Base-by-base conservation (phyloP, 2,888 invertebrate species). In the Acleris emargana region DNA sequence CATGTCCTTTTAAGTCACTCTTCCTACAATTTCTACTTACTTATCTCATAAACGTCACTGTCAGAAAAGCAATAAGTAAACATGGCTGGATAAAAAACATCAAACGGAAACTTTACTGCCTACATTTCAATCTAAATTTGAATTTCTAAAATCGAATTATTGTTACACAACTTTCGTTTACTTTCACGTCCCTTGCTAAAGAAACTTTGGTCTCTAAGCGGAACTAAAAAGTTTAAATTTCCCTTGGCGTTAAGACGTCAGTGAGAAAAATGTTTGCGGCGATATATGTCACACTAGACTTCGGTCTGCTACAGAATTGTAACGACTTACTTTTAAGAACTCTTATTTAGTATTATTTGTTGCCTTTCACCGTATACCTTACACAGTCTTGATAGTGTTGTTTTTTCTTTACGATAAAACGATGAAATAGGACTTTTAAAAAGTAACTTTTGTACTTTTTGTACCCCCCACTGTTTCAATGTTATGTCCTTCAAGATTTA, bases 401-500 rank as follows among this genome's bases (percentile, higher is more conserved):
- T 38, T 3, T 38, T 38, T 38, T 4, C 0, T 38, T 38, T 38
- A 4, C 4, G 3, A 13, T 38, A 13, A 9, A 9, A 38, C 11
- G 38, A 38, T 38, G 13, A 38, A 13, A 13, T 38, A 38, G 38
- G 38, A 38, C 13, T 38, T 38, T 64, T 61, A 4, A 32, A 32
- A 28, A 32, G 32, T 32, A 32, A 32, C 9, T 9, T 62, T 68
- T 73, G 71, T 71, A 9, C 32, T 32, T 9, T 32, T 63, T 63
- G 62, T 68, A 60, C 70, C 72, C 69, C 73, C 73, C 67, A 69
- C 68, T 54, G 73, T 58, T 62, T 58, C 47, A 54, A 71, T 76
- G 82, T 82, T 84, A 84, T 77, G 76, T 75, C 66, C 47, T 52
- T 68, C 67, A 68, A 73, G 79, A 79, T 77, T 77, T 75, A 77